Base-by-base conservation (phyloP, 2,888 invertebrate genomes). In the Drosophila yooni region DNA sequence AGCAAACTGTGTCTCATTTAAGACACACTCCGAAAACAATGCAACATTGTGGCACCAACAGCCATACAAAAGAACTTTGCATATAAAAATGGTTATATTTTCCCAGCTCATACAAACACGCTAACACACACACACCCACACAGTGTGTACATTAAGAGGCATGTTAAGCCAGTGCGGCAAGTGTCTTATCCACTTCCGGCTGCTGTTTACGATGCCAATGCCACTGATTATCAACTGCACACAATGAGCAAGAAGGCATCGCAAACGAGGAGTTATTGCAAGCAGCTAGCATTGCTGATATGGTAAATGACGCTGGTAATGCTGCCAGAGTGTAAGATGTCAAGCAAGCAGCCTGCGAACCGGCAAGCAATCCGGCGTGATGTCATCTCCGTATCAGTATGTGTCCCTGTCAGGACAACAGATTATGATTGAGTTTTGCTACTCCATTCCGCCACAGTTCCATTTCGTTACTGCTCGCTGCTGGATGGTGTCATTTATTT, bases 381-480 rank as follows among this genome's bases (percentile, higher is more conserved):
- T 54, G 58, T 34, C 51, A 60, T 54, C 69, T 34, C 34, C 69
- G 27, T 52, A 43, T 52, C 59, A n/a, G 11, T 36, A 43, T 73
- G 51, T 70, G 59, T 54, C 38, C 66, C 40, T 70, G 71, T 80
- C 83, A 73, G 73, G 83, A 70, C 89, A 89, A 83, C 89, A 87
- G 81, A 86, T 91, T 91, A 89, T 89, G 87, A 90, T 90, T 91
- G 90, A 85, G 88, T 82, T 91, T 82, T 27, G 65, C 64, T 29
- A 40, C 56, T 25, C 40, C 62, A 4, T 48, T 27, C 31, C 21
- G 33, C 11, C 25, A 34, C 33, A 27, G 34, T 34, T 34, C 15
- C 53, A 46, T 46, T 46, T 46, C 21, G 25, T 33, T 53, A 10
- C 53, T 25, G 54, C 33, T 29, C 56, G 62, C 75, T 43, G 33